Evolutionary conservation across 2,113 vertebrate species (phyloP), one percentile per base, ranked within the genome.

Genomic region (Toxotes chatareus): DNA sequence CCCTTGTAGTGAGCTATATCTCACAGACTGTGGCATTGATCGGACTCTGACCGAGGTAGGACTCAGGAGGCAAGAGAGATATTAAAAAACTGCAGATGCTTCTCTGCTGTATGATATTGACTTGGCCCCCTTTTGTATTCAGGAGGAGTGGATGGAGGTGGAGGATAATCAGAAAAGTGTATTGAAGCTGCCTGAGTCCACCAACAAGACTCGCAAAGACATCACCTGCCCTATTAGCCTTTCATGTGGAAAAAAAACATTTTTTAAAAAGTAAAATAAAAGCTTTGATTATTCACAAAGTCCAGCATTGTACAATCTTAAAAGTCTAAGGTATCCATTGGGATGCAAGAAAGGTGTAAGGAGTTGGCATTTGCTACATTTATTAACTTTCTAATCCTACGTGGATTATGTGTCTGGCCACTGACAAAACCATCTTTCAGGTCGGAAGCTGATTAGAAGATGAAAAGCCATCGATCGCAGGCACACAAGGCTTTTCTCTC

Each of bases 11-110:
- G 78, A 79, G 88, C 90, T 80, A 82, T 91, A 93, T 83, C 88
- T 92, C 91, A 85, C 85, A 81, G 89, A 90, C 89, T 49, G 88
- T 86, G 88, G 88, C 85, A 94, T 94, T 93, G 93, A 94, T 94
- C 80, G 68, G 86, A 81, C 63, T 84, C 82, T 53, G 79, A 38
- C 91, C 80, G 71, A 87, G 74, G 77, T 77, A 86, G 76, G 86
- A 88, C 85, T 87, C 89, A 11, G 83, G 86, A 91, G 91, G 89
- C 83, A 89, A 85, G 74, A 86, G 83, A 88, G 89, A 93, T 91
- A 92, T 92, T 86, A 89, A 91, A 89, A 92, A 90, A 85, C 88
- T 86, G 90, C 87, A 82, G 83, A 84, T 60, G 44, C 87, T 64
- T 91, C 81, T 82, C 65, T 79, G 83, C 87, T 86, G 32, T 88